Conservation (phyloP, 2,888 invertebrate species). For the Acanthosoma haemorrhoidale region DNA sequence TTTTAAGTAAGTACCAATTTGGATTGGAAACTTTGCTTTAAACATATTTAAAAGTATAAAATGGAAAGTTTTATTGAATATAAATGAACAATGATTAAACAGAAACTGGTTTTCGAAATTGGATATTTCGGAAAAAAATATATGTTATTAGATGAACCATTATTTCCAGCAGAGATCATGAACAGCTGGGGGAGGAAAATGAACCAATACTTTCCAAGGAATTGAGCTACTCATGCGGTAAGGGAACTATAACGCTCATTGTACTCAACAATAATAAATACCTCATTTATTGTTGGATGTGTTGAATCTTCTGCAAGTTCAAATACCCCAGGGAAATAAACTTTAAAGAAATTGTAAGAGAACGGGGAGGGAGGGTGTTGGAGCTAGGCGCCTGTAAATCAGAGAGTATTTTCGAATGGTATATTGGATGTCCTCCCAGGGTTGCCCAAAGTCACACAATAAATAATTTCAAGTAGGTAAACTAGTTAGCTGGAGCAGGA, state of each 20-base stretch:
- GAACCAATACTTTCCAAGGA: no score
- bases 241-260: background rate
- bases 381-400: slow-evolving; percentile 3
- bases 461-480: slow-evolving; percentile 28
- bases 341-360: slow-evolving; percentile 3
- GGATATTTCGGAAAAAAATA: no score
- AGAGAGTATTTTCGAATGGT: background rate
- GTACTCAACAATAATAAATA: background rate
- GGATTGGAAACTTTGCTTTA: no score
- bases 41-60: no score
- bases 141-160: no score
- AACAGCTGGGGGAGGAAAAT: no score
- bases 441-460: background rate
- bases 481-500: background rate
- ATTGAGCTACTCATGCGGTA: no score
- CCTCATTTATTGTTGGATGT: slow-evolving; percentile 5
- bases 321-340: background rate
- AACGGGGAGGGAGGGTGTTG: background rate
- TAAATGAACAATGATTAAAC: no score
- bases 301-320: background rate
- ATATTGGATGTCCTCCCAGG: background rate
- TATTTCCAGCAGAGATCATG: no score
- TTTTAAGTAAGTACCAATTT: no score
- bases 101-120: no score
- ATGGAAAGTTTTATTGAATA: no score